Conservation (phyloP, 2,888 invertebrate genomes). For the Sarcophaga carnaria region DNA sequence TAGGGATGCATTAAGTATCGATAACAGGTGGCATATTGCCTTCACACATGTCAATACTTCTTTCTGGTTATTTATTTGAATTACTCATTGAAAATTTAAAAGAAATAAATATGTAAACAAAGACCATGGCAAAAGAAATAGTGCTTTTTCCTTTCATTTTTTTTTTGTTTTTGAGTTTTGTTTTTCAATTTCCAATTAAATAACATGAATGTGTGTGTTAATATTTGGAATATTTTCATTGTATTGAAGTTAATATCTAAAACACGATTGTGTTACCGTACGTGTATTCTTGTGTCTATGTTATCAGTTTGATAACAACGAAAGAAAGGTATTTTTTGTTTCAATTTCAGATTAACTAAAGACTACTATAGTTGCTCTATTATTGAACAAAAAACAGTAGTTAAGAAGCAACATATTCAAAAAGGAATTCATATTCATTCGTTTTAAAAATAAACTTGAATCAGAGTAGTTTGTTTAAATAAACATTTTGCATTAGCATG, state of each 20-base stretch:
- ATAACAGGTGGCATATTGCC: conserved; percentile 5
- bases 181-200: neutral
- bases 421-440: neutral
- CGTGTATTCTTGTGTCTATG: neutral
- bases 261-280: neutral
- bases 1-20: neutral
- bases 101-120: neutral
- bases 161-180: too few species aligned
- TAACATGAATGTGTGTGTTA: neutral
- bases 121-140: neutral
- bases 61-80: neutral
- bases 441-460: neutral
- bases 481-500: conserved; percentile 30
- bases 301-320: conserved; percentile 60
- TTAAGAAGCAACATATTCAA: neutral
- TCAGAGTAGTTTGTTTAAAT: neutral
- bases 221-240: conserved; percentile 9
- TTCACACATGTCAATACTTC: neutral
- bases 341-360: neutral
- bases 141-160: too few species aligned
- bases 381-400: conserved; percentile 12
- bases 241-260: neutral
- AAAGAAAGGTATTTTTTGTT: conserved; percentile 11
- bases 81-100: neutral
- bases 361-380: conserved; percentile 10